Evolutionary conservation across 2,797 vertebrate species (phyloP), one percentile per base, ranked within the genome.

Genomic region (Sebastes aleutianus): DNA sequence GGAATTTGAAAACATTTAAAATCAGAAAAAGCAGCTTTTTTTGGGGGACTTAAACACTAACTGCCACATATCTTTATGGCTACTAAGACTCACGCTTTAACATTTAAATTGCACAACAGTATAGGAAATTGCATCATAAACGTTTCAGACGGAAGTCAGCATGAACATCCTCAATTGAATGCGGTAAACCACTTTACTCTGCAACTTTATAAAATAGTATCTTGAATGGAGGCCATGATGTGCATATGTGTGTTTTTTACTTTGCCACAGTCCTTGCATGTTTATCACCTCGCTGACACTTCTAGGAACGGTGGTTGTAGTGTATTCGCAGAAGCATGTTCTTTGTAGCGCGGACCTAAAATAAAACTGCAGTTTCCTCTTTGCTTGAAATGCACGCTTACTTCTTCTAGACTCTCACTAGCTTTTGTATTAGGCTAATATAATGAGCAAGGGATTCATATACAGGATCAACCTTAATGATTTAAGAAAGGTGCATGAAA

Each of bases 241-340:
- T 70, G 76, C 56, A 57, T 70, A 62, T 70, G 58, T 31, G 59
- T 75, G 56, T 75, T 78, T 71, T 78, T 27, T 14, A 76, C 73
- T 79, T 75, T 47, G 78, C 70, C 63, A 43, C 82, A 69, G 85
- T 63, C 36, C 12, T 80, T 18, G 61, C 58, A 84, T 22, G 63
- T 80, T 85, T 63, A 70, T 87, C 83, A 71, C 84, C 78, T 22
- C 53, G 16, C 66, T 66, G 68, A 78, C 84, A 88, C 83, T 94
- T 95, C 92, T 87, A 89, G 78, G 92, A 93, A 94, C 1, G 26
- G 80, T 67, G 27, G 24, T 34, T 80, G 86, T 87, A 83, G 80
- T 14, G 4, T 74, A 62, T 92, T 88, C 79, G 39, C 79, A 91
- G 89, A 91, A 85, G 56, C 78, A 63, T 62, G 39, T 62, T 81